These are phyloP conservation scores for Colletes collaris DNA, from an alignment of 2,888 invertebrate genomes.

Conservation along the genomic window DNA sequence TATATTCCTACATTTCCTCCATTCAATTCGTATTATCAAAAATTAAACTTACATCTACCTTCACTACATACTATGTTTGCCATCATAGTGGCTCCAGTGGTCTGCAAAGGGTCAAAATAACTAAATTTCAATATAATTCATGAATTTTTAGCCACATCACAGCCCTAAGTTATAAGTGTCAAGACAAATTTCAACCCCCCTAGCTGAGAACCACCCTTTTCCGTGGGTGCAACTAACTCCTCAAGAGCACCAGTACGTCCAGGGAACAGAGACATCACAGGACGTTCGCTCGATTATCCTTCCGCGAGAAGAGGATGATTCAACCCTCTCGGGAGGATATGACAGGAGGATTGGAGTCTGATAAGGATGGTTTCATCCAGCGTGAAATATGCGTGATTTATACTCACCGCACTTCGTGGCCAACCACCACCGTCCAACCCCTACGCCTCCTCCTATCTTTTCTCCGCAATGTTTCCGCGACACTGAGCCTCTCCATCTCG, in stretches of 20 bases:
- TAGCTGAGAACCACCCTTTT: too few relatives aligned
- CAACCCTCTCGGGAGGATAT: not conserved
- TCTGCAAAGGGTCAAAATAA: too few relatives aligned
- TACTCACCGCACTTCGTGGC: constrained; percentile 89
- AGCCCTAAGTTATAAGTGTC: too few relatives aligned
- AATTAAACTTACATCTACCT: too few relatives aligned
- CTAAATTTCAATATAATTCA: too few relatives aligned
- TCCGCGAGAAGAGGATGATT: not conserved
- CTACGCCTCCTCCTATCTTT: constrained; percentile 85
- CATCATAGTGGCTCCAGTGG: too few relatives aligned
- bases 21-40: too few relatives aligned
- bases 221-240: too few relatives aligned
- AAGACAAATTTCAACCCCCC: too few relatives aligned
- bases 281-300: not conserved
- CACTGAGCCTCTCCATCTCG: constrained; percentile 78
- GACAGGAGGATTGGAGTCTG: not conserved
- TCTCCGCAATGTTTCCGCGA: constrained; percentile 77
- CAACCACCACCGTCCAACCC: constrained; percentile 90
- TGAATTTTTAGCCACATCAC: too few relatives aligned
- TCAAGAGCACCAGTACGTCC: not conserved
- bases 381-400: constrained; percentile 33
- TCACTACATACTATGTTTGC: too few relatives aligned
- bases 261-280: not conserved
- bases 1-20: too few relatives aligned
- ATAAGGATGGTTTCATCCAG: not conserved